These are phyloP conservation scores for Bucorvus abyssinicus DNA, from an alignment of 2,797 vertebrate genomes.

Conservation along the genomic window DNA sequence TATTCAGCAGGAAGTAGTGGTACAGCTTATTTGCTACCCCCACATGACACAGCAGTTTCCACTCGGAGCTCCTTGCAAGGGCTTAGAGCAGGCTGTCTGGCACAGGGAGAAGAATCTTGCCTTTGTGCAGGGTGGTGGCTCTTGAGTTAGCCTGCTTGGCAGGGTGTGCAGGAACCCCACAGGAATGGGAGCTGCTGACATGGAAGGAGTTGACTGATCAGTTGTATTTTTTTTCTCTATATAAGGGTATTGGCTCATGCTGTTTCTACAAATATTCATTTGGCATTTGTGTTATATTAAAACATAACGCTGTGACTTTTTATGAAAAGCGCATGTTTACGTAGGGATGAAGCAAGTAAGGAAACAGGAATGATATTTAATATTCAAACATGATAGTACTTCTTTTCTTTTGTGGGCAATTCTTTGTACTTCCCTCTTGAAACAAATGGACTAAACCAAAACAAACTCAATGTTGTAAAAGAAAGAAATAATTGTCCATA, in stretches of 20 bases:
- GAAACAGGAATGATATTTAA: neutral
- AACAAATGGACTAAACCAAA: neutral
- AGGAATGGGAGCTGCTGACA: neutral
- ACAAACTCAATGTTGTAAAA: neutral
- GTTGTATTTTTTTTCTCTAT: neutral
- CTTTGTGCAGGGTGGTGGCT: neutral
- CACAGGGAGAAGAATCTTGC: neutral
- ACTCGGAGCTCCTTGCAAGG: neutral
- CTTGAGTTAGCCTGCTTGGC: neutral
- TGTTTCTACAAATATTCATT: neutral
- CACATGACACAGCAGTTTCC: neutral
- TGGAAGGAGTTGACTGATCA: neutral
- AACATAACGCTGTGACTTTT: neutral
- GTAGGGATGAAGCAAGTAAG: neutral
- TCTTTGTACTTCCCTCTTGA: neutral
- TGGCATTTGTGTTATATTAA: neutral
- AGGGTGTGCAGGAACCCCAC: neutral
- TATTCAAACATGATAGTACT: neutral
- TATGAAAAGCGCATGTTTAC: neutral
- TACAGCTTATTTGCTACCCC: neutral
- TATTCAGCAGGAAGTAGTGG: neutral
- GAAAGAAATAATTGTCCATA: neutral
- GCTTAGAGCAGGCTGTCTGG: neutral
- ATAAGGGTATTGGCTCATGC: neutral
- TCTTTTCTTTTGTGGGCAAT: neutral